A percentile compares a stretch with the other conserved stretches of the same genome.
Conservation (phyloP, 1,140 invertebrate species). For the Phortica variegata region DNA sequence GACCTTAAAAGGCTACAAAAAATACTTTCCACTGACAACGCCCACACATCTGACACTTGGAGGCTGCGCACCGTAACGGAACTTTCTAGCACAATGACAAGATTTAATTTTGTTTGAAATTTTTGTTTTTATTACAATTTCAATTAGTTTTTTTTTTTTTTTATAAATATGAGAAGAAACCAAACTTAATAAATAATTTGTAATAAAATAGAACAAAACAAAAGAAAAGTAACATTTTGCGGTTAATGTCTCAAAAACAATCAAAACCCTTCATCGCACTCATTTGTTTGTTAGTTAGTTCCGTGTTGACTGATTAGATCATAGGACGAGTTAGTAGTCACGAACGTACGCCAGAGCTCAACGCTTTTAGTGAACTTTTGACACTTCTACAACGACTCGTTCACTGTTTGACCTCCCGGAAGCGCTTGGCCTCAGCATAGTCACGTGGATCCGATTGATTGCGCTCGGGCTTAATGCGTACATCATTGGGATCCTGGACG, state of each 20-base stretch:
- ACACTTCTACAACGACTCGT: not conserved
- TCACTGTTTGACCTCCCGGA: conserved; percentile 37
- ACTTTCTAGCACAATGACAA: conserved; percentile 32
- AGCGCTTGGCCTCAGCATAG: conserved; percentile 47
- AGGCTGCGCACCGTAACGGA: no score
- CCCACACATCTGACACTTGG: conserved; percentile 27
- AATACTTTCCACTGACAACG: no score
- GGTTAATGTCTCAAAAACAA: conserved; percentile 30
- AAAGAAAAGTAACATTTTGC: conserved; percentile 35
- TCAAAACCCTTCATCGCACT: conserved; percentile 23
- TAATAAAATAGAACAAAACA: conserved; percentile 31
- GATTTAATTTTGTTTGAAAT: no score
- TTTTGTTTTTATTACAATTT: conserved; percentile 16
- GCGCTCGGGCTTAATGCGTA: conserved; percentile 48
- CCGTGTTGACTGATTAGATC: conserved; percentile 4
- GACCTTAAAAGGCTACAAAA: conserved; percentile 25
- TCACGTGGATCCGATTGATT: conserved; percentile 50
- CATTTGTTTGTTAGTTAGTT: conserved; percentile 29
- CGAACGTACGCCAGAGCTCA: conserved; percentile 5
- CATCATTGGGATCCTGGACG: conserved; percentile 47
- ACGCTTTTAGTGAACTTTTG: not conserved
- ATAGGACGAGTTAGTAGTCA: not conserved
- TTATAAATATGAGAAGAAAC: conserved; percentile 43
- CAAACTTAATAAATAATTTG: conserved; percentile 24
- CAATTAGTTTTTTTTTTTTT: conserved; percentile 11